These are phyloP conservation scores for Acanthornis magna DNA, from an alignment of 2,797 vertebrate genomes.

Conservation along the genomic window DNA sequence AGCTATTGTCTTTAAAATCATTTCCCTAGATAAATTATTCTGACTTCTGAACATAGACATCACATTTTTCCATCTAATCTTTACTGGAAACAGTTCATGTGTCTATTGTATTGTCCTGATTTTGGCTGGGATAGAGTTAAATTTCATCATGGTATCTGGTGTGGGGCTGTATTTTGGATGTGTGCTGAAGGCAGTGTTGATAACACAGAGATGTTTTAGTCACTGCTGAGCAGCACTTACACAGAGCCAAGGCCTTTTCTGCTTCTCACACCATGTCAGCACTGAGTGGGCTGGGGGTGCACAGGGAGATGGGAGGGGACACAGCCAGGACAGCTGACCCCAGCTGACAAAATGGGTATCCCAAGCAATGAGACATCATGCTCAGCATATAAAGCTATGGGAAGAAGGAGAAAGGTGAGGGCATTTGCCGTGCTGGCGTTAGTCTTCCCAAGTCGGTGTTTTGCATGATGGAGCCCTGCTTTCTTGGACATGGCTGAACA, in stretches of 20 bases:
- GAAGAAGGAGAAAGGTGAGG: background rate
- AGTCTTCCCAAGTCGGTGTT: background rate
- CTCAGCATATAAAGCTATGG: background rate
- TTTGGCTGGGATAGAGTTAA: background rate
- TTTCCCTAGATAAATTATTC: background rate
- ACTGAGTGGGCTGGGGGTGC: too few relatives aligned
- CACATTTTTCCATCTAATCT: background rate
- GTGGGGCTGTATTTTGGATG: background rate
- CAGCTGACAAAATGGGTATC: background rate
- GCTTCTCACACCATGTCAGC: background rate
- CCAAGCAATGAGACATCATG: too few relatives aligned
- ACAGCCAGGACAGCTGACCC: background rate
- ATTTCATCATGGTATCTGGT: background rate
- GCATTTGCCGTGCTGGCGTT: rapidly evolving
- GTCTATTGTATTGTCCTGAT: background rate
- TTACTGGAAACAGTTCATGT: background rate
- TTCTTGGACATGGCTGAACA: background rate
- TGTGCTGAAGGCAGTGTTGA: background rate
- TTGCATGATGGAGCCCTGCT: background rate
- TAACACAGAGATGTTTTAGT: background rate
- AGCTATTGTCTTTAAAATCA: background rate
- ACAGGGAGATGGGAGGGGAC: background rate
- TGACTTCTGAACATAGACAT: background rate
- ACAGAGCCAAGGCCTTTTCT: background rate
- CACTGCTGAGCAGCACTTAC: rapidly evolving